A percentile compares a stretch with the other conserved stretches of the same genome.
Conservation (phyloP, 1,140 invertebrate species). For the Caerostris extrusa region DNA sequence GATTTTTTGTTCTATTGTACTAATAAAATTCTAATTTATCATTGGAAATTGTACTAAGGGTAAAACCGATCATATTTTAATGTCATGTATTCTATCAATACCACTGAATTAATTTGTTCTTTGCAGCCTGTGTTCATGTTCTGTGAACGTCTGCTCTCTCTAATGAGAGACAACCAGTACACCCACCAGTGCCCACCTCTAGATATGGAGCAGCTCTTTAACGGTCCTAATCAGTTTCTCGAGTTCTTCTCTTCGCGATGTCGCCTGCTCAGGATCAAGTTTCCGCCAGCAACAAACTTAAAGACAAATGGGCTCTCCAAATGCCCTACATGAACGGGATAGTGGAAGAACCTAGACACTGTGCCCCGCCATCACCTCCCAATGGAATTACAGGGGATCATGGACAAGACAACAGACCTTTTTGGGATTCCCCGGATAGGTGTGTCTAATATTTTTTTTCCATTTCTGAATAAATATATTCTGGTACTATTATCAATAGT, state of each 20-base stretch:
- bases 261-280: constrained; percentile 36
- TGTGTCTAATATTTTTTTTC: not conserved
- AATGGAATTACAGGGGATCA: constrained; percentile 24
- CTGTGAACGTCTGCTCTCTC: constrained; percentile 64
- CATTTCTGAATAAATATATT: no score
- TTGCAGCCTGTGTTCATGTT: constrained; percentile 66
- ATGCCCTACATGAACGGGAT: constrained; percentile 72
- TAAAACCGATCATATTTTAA: not conserved
- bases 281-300: not conserved
- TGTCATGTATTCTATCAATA: not conserved
- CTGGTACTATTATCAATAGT: no score
- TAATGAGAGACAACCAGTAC: constrained; percentile 43
- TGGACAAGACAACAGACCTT: constrained; percentile 32
- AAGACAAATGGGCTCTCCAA: constrained; percentile 35
- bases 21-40: no score
- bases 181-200: not conserved
- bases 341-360: constrained; percentile 56
- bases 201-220: constrained; percentile 36
- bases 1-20: no score
- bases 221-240: constrained; percentile 57
- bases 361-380: constrained; percentile 57
- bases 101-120: not conserved
- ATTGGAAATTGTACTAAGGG: not conserved
- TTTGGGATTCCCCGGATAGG: constrained; percentile 73
- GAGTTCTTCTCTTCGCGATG: constrained; percentile 58